Percentiles rank a stretch among this genome's conserved stretches.
These are phyloP conservation scores for Andrena praecox DNA, from an alignment of 2,888 invertebrate genomes.

Conservation along the genomic window DNA sequence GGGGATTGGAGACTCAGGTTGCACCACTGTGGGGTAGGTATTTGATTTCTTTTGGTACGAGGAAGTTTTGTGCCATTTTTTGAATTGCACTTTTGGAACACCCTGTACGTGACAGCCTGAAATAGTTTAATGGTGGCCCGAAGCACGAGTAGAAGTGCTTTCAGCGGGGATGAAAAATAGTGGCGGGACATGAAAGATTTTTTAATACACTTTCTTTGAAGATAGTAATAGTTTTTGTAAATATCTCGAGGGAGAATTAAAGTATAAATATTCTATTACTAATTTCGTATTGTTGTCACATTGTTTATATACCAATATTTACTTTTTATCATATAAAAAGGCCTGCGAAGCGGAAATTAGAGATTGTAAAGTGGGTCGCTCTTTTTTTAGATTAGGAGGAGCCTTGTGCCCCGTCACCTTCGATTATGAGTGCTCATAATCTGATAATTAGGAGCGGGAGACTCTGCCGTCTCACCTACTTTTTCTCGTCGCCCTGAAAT, in stretches of 20 bases:
- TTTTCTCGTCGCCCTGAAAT: conserved; percentile 13
- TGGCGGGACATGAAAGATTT: not conserved
- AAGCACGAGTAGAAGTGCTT: not conserved
- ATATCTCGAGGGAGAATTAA: not conserved
- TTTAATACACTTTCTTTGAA: not conserved
- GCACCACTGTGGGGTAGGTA: not conserved
- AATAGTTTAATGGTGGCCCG: not conserved
- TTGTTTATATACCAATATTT: not conserved
- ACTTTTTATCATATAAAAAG: not conserved
- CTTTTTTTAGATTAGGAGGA: conserved; percentile 24
- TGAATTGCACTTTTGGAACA: not conserved
- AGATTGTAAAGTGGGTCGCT: conserved; percentile 22
- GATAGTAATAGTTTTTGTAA: not conserved
- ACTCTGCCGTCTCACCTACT: conserved; percentile 43
- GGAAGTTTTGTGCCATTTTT: not conserved
- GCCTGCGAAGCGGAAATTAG: not conserved
- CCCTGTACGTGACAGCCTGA: not conserved
- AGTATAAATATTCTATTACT: not conserved
- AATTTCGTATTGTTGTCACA: not conserved
- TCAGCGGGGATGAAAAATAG: not conserved
- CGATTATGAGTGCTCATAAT: conserved; percentile 51
- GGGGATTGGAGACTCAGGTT: not conserved
- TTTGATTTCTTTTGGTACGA: not conserved
- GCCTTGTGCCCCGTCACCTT: conserved; percentile 51
- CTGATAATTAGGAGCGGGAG: conserved; percentile 38